phyloP scores from a whole-genome alignment of 2,797 vertebrate genomes.

The Atherinosoma microstoma region DNA sequence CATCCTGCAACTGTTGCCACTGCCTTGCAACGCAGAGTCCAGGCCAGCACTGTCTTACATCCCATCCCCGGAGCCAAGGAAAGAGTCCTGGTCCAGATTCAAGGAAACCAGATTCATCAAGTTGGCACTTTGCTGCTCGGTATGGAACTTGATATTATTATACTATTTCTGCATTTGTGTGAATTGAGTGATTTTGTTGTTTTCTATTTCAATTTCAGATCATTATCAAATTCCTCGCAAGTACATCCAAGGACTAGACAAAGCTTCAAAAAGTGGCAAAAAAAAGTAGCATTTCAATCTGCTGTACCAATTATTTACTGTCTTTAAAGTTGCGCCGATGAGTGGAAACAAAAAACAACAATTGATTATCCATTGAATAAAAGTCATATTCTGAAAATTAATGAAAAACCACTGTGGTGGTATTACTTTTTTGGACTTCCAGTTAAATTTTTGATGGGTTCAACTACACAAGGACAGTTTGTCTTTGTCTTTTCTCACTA shows the following conservation, averaged over 20 bases:
- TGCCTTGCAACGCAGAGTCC: conserved; percentile 89
- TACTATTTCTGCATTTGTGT: neutral
- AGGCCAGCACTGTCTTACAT: conserved; percentile 90
- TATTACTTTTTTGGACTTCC: neutral
- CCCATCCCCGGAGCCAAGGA: conserved; percentile 88
- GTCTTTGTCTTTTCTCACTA: neutral
- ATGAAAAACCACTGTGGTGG: conserved; percentile 10
- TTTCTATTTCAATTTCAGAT: conserved; percentile 83
- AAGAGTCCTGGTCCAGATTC: conserved; percentile 91
- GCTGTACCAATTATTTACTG: conserved; percentile 1
- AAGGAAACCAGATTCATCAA: conserved; percentile 94
- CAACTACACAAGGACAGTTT: neutral
- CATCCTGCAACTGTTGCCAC: conserved; percentile 87
- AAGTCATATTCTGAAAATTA: conserved; percentile 23
- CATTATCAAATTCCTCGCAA: conserved; percentile 92
- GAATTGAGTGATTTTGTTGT: neutral
- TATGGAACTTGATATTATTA: conserved; percentile 53
- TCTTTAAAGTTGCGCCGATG: conserved; percentile 27
- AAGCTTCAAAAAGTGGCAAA: conserved; percentile 88
- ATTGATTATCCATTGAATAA: conserved; percentile 50
- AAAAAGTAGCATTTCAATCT: conserved; percentile 84
- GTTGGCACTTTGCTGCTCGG: conserved; percentile 89
- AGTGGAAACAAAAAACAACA: conserved; percentile 24
- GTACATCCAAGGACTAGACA: conserved; percentile 91
- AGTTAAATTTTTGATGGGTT: conserved; percentile 1